Base-by-base conservation (phyloP, 2,113 vertebrate genomes). In the Cyprinodon tularosa region DNA sequence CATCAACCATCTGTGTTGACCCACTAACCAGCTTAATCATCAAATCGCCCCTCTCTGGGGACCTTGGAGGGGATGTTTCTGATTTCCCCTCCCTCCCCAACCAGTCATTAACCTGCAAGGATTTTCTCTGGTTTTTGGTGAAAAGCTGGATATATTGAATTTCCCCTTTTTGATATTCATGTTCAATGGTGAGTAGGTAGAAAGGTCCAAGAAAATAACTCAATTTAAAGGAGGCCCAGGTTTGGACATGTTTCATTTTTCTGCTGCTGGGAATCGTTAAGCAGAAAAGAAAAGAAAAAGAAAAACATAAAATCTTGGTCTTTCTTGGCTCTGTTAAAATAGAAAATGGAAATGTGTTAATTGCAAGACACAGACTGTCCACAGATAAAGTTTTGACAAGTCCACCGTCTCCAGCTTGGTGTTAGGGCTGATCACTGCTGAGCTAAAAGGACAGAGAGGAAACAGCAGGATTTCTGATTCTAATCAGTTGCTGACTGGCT, bases 401-500 rank as follows among this genome's bases (percentile, higher is more conserved):
- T 81, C 81, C 66, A 61, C 74, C 68, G 85, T 87, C 82, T 85
- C 86, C 78, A 81, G 88, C 90, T 90, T 84, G 83, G 78, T 74
- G 47, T 45, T 68, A 82, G 63, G 62, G 72, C 40, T 64, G 79
- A 80, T 85, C 62, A 70, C 69, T 63, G 59, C 59, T 17, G 75
- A 91, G 89, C 90, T 92, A 81, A 90, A 92, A 90, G 86, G 70
- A n/a, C 29, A 29, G 62, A 76, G 47, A 78, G 65, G 74, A 81
- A 83, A 75, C 62, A 47, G 57, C 64, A 63, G 76, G 71, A 77
- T 44, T 72, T 90, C 85, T 88, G 88, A 86, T 89, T 86, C 89
- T 90, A 89, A 90, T 92, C 86, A 86, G 72, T 81, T 88, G 86
- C 83, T 92, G 89, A 92, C 79, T 92, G 86, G 84, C 80, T 84